Evolutionary conservation across 2,113 vertebrate species (phyloP).

Genomic region (Mormyrus iriodes): DNA sequence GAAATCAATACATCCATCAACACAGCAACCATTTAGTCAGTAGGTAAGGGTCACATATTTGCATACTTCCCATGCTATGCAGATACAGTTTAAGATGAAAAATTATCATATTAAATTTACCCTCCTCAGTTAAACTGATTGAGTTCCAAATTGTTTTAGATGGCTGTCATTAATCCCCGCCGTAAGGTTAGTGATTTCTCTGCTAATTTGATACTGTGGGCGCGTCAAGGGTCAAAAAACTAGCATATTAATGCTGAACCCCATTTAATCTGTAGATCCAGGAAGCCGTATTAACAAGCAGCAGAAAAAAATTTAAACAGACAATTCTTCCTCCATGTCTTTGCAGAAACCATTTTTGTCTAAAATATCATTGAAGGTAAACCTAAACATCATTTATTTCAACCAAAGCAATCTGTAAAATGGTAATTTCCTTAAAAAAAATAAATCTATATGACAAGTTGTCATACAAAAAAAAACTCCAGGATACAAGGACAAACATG

Average conservation of each 20-base stretch:
- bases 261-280: constrained; percentile 59
- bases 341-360: constrained; percentile 16
- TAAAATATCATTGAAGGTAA: not conserved
- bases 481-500: not conserved
- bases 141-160: constrained; percentile 99
- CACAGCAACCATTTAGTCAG: constrained; percentile 88
- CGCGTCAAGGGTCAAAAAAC: constrained; percentile 89
- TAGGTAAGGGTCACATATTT: constrained; percentile 98
- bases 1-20: constrained; percentile 82
- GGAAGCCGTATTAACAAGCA: constrained; percentile 57
- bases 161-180: constrained; percentile 98
- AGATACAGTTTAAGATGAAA: constrained; percentile 85
- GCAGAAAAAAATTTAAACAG: constrained; percentile 20
- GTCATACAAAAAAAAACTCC: not conserved
- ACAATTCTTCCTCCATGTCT: not conserved
- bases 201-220: constrained; percentile 85
- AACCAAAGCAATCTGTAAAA: not conserved
- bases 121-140: constrained; percentile 99
- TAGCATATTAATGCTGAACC: constrained; percentile 77
- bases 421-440: not conserved
- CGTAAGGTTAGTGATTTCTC: constrained; percentile 89
- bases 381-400: not conserved
- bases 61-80: constrained; percentile 92
- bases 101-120: constrained; percentile 99
- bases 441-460: not conserved